These are phyloP conservation scores for Archilochus colubris DNA, from an alignment of 2,113 vertebrate genomes.

Conservation along the genomic window DNA sequence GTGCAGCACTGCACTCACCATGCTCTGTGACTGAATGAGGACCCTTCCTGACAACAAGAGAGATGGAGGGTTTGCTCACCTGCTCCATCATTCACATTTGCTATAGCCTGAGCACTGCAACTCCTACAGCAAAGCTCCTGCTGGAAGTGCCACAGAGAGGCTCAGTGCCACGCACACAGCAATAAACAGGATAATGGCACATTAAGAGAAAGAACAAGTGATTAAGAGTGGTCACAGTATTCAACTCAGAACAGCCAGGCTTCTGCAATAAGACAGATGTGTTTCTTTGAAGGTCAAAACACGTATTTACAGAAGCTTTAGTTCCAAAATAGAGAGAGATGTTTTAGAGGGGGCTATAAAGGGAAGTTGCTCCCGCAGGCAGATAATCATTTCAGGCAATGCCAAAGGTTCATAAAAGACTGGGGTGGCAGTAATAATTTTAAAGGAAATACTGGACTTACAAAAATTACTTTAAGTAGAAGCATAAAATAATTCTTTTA, in stretches of 20 bases:
- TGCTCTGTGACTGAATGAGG: neutral
- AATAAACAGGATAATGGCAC: constrained; percentile 41
- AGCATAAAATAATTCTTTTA: neutral
- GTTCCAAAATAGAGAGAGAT: neutral
- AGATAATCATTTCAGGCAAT: neutral
- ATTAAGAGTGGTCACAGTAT: constrained; percentile 36
- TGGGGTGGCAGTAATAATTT: neutral
- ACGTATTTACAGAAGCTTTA: constrained; percentile 48
- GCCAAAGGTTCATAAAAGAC: constrained; percentile 16
- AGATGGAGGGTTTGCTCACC: constrained; percentile 3
- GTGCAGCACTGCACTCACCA: neutral
- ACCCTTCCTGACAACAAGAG: neutral
- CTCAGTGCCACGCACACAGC: neutral
- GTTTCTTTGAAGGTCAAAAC: constrained; percentile 56
- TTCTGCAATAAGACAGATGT: neutral
- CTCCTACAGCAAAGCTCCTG: neutral
- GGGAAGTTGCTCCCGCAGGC: neutral
- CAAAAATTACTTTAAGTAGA: neutral
- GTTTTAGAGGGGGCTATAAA: constrained; percentile 30
- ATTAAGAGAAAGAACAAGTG: constrained; percentile 27
- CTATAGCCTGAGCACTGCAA: neutral
- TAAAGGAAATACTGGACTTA: constrained; percentile 8
- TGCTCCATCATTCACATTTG: neutral
- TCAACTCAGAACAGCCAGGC: neutral
- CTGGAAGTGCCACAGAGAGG: constrained; percentile 4